phyloP scores from a whole-genome alignment of 2,888 invertebrate species.

The Phragmatobia fuliginosa region DNA sequence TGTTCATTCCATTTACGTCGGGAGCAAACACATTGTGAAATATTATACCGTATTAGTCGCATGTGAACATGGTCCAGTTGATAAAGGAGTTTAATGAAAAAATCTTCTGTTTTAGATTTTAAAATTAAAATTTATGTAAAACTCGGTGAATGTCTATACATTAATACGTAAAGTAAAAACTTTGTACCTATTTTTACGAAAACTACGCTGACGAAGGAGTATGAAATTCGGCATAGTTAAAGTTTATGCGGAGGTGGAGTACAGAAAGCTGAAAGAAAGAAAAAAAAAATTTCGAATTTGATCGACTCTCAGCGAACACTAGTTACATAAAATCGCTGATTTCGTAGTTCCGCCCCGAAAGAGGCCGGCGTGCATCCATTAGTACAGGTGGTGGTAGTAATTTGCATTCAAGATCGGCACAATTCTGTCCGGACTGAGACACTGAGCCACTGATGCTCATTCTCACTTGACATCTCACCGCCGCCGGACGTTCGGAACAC shows the following conservation, averaged over 20 bases:
- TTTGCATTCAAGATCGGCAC: conserved; percentile 68
- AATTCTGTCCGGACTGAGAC: conserved; percentile 43
- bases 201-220: too few species aligned
- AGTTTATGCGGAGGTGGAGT: too few species aligned
- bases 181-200: too few species aligned
- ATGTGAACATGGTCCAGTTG: background rate
- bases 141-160: too few species aligned
- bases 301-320: too few species aligned
- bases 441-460: conserved; percentile 28
- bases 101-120: background rate
- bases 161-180: too few species aligned
- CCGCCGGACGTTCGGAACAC: background rate
- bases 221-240: too few species aligned
- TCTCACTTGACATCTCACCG: conserved; percentile 17
- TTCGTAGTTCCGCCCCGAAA: conserved; percentile 48
- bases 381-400: conserved; percentile 62
- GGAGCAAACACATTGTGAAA: background rate
- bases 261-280: too few species aligned
- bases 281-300: too few species aligned
- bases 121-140: background rate
- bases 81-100: background rate
- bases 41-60: background rate
- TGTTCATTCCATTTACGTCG: background rate
- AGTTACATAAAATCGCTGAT: conserved; percentile 18
- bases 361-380: conserved; percentile 68